Conservation (phyloP, 2,113 vertebrate genomes). For the Mesocricetus auratus region DNA sequence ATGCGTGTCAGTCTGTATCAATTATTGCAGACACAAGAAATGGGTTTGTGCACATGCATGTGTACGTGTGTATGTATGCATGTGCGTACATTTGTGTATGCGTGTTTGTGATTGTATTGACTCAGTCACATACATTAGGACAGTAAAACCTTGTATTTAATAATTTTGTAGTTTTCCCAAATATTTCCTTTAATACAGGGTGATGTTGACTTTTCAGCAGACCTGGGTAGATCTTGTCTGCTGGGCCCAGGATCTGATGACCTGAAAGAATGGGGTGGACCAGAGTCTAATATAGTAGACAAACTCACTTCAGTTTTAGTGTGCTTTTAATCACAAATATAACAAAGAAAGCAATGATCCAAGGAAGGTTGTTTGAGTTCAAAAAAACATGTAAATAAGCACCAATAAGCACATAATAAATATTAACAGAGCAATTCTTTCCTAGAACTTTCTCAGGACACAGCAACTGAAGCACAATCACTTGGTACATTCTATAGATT, state of each 20-base stretch:
- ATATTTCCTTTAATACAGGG: neutral
- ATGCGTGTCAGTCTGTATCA: neutral
- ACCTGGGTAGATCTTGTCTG: neutral
- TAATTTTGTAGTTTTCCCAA: conserved; percentile 9
- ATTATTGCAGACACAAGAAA: neutral
- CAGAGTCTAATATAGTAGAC: neutral
- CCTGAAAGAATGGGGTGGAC: neutral
- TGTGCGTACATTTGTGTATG: neutral
- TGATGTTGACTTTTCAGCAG: neutral
- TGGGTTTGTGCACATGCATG: neutral
- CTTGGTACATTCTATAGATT: neutral
- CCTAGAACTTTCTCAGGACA: neutral
- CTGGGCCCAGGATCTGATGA: neutral
- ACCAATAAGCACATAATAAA: neutral
- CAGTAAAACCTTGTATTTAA: neutral
- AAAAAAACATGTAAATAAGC: neutral
- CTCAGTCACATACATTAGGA: neutral
- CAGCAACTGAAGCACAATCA: neutral
- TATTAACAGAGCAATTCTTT: neutral
- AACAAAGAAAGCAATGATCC: neutral
- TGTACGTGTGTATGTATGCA: neutral
- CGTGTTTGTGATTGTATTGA: neutral
- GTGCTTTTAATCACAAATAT: neutral
- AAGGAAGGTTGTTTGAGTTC: neutral
- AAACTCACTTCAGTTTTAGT: neutral